Evolutionary conservation across 2,113 vertebrate genomes (phyloP).

Genomic region (Gallinago paraguaiae): DNA sequence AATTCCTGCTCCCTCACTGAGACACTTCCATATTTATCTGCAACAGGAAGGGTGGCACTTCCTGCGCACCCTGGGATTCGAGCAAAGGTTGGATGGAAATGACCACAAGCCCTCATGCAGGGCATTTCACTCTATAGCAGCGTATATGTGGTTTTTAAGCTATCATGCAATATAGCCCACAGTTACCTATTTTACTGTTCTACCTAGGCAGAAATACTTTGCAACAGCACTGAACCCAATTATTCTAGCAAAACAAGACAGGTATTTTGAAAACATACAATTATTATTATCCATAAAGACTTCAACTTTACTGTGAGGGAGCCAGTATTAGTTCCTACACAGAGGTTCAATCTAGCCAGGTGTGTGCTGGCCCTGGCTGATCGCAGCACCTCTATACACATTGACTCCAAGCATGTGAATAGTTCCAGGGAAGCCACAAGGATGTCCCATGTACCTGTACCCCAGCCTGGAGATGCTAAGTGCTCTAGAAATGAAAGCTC

Average conservation of each 20-base stretch:
- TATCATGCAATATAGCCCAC: not conserved
- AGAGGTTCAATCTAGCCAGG: not conserved
- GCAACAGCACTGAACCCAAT: not conserved
- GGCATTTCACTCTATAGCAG: not conserved
- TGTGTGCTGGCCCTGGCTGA: not conserved
- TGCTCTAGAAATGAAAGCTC: not conserved
- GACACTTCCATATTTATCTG: conserved; percentile 40
- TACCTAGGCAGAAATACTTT: not conserved
- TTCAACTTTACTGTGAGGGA: not conserved
- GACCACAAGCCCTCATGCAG: not conserved
- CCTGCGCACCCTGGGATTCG: not conserved
- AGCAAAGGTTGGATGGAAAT: conserved; percentile 28
- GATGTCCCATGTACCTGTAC: not conserved
- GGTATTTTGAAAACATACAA: not conserved
- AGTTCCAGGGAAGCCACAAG: not conserved
- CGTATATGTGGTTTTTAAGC: not conserved
- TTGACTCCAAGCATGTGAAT: not conserved
- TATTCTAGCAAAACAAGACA: not conserved
- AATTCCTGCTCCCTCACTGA: conserved; percentile 3
- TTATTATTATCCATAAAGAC: not conserved
- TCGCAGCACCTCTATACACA: not conserved
- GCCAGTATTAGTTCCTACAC: not conserved
- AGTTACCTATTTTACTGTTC: not conserved
- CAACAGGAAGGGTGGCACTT: conserved; percentile 65
- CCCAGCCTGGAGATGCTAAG: not conserved